Evolutionary conservation across 2,113 vertebrate genomes (phyloP).

Genomic region (Callopanchax toddi): DNA sequence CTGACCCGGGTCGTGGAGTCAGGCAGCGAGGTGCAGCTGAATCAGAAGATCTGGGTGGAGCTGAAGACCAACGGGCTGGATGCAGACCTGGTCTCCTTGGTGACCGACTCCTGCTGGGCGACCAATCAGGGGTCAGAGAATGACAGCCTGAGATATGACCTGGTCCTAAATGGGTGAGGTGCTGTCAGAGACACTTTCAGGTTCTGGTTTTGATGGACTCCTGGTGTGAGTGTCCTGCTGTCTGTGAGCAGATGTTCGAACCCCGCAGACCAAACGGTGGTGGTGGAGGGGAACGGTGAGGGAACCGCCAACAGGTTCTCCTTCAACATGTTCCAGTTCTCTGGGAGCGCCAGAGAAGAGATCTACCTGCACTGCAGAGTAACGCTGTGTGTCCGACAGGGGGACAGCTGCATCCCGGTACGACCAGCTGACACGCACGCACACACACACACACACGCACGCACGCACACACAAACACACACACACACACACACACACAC

Average conservation of each 20-base stretch:
- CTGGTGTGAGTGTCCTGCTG: neutral
- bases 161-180: conserved; percentile 33
- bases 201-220: neutral
- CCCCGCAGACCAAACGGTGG: conserved; percentile 13
- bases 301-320: conserved; percentile 37
- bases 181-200: neutral
- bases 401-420: conserved; percentile 27
- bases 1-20: neutral
- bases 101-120: conserved; percentile 46
- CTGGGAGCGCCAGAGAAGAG: neutral
- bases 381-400: conserved; percentile 21
- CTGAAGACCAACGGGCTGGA: conserved; percentile 18
- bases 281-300: conserved; percentile 28
- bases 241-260: conserved; percentile 28
- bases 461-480: no score
- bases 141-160: conserved; percentile 26
- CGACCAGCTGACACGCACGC: no score
- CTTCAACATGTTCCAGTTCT: conserved; percentile 49
- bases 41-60: conserved; percentile 45
- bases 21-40: neutral
- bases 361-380: conserved; percentile 39
- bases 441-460: no score
- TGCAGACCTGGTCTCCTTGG: neutral
- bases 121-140: conserved; percentile 2
- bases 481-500: no score